Evolutionary conservation across 30 jellyfish, hydroid and myxozoan genomes (phyloP).

Genomic region (Chironex yamaguchii): DNA sequence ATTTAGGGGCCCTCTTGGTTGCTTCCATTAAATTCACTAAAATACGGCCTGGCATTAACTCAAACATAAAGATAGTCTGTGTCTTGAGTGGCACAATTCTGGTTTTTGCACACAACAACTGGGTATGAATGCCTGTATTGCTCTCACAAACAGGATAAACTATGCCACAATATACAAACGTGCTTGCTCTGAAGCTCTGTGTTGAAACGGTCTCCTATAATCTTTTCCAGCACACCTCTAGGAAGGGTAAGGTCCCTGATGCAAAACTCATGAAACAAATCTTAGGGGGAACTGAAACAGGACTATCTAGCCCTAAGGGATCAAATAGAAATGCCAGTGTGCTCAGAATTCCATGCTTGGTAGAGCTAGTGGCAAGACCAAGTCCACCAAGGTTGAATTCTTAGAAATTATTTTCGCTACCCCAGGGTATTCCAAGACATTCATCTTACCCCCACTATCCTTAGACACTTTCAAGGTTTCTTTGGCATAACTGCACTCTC

Average conservation of each 20-base stretch:
- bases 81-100: conserved; percentile 66
- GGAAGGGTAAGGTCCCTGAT: not conserved
- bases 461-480: not conserved
- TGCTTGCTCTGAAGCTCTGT: conserved; percentile 48
- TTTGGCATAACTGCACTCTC: too few relatives aligned
- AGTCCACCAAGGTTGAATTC: not conserved
- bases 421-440: conserved; percentile 1
- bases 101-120: conserved; percentile 28
- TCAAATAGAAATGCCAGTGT: conserved; percentile 5
- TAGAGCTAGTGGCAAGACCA: not conserved
- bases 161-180: conserved; percentile 24
- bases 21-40: conserved; percentile 43
- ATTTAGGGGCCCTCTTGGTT: conserved; percentile 15
- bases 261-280: conserved; percentile 20
- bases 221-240: conserved; percentile 7
- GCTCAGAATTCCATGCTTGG: not conserved
- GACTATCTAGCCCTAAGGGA: conserved; percentile 33
- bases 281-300: conserved; percentile 18
- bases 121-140: conserved; percentile 9
- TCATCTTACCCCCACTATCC: not conserved
- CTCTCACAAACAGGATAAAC: conserved; percentile 10
- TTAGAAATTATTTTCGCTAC: not conserved
- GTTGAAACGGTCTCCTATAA: conserved; percentile 21
- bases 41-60: conserved; percentile 49
- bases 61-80: conserved; percentile 36